Evolutionary conservation across 1,140 invertebrate genomes (phyloP), one percentile per base, ranked within the genome.

Genomic region (Drosophila teissieri): DNA sequence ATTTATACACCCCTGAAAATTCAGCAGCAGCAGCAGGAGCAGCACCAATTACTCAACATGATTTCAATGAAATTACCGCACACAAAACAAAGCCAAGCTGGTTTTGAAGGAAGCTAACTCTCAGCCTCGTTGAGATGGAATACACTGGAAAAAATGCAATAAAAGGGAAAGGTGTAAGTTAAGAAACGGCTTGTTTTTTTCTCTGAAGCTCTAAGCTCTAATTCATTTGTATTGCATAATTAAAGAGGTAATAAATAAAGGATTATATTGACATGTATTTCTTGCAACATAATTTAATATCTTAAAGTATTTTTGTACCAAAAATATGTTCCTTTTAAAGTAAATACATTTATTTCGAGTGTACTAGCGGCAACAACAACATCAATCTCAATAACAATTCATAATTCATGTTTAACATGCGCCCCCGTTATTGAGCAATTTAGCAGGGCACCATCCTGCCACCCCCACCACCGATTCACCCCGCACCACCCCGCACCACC

Each of bases 321-420:
- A 7, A 31, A 10, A n/a, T 8, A 24, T 48, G n/a, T 48, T n/a
- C 7, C 0, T 24, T 24, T 14, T 3, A 15, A 31, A 31, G 27
- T 31, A 31, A 0, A 27, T n/a, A 24, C 14, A 8, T 48, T 27
- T 24, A n/a, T 24, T 24, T 46, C 6, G 12, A 60, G 60, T 63
- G 56, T 55, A 69, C 12, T 48, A 68, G 31, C 49, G 76, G 46
- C 63, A 64, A 79, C 73, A 82, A 73, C 73, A 79, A 77, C 83
- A 91, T 91, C 90, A 90, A 91, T 91, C 90, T 91, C 86, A 91
- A 91, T 91, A 91, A 91, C 86, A 91, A 90, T 91, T 91, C 90
- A 91, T 91, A 91, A 91, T 91, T 91, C 90, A 91, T 91, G 90
- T 90, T 91, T 89, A 91, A 91, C 90, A 90, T 85, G 81, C 78